Percentiles rank a stretch among this genome's conserved stretches.
Conservation (phyloP, 1,140 invertebrate species). For the Drosophila miranda region DNA sequence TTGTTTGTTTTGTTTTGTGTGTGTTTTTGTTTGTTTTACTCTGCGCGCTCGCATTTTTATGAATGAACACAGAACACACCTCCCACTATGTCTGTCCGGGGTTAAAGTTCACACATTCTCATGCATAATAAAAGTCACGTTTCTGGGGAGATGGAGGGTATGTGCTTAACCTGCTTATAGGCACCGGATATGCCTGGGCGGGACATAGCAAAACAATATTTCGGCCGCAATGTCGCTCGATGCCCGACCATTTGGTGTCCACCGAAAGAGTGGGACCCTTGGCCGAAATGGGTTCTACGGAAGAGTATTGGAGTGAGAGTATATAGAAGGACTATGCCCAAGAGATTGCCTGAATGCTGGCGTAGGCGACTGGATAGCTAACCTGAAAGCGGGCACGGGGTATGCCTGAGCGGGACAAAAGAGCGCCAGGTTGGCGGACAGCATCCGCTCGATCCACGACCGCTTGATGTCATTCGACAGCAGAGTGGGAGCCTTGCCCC, state of each 20-base stretch:
- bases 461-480: constrained; percentile 85
- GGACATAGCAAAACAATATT: constrained; percentile 85
- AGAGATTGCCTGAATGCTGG: no score
- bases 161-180: constrained; percentile 85
- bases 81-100: constrained; percentile 6
- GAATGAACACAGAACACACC: constrained; percentile 49
- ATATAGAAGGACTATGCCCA: background rate
- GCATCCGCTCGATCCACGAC: constrained; percentile 83
- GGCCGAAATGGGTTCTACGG: constrained; percentile 85
- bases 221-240: constrained; percentile 68
- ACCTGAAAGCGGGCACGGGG: constrained; percentile 87
- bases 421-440: constrained; percentile 48
- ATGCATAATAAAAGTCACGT: constrained; percentile 60
- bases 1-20: constrained; percentile 19
- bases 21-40: constrained; percentile 36
- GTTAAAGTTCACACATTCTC: constrained; percentile 53
- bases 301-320: background rate
- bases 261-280: constrained; percentile 83
- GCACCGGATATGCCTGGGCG: constrained; percentile 87
- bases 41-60: constrained; percentile 66
- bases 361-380: constrained; percentile 64
- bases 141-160: background rate
- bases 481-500: constrained; percentile 87
- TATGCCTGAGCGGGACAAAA: constrained; percentile 87
- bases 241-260: constrained; percentile 84